Base-by-base conservation (phyloP, 2,888 invertebrate genomes). In the Coelogynopora nodosa region DNA sequence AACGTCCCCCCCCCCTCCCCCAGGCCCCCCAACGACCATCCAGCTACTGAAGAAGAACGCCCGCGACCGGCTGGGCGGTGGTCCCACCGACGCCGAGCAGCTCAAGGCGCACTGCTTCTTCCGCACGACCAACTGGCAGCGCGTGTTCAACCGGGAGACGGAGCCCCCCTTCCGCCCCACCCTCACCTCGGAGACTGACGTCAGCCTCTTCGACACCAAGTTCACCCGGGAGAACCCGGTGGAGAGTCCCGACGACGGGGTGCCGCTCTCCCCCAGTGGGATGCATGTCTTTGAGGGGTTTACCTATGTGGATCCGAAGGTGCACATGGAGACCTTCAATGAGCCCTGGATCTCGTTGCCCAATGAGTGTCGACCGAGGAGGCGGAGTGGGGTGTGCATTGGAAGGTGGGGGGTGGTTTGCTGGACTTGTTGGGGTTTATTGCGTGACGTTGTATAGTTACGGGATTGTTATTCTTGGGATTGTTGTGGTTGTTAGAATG, bases 81-180 rank as follows among this genome's bases (percentile, higher is more conserved):
- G 86, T 13, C 74, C 67, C 18, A 29, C 67, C 18, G 86, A 86
- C n/a, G 85, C 80, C 29, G 86, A 86, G 31, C 80, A 86, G 5
- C 30, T 86, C 18, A 86, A 83, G 30, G 18, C n/a, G 85, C 86
- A 86, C 30, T 26, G 28, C 26, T 86, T 86, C 86, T 86, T 86
- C 31, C 27, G 30, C 26, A 74, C 80, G 5, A 80, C 80, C 85
- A 84, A 86, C 80, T 86, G 86, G 86, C 27, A 82, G 23, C 26
- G 80, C 26, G 86, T 30, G 13, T 30, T 86, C 26, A 31, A 31
- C 18, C 86, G 84, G 26, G 84, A 95, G 92, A 49, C 49, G 86
- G 97, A 97, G 90, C 98, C 99, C 80, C 99, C 99, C 28, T 97
- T 97, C 91, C 97, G 96, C 93, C 98, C 98, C 84, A 94, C 94